Evolutionary conservation across 1,140 invertebrate genomes (phyloP), one percentile per base, ranked within the genome.

Genomic region (Cryptotermes secundus): DNA sequence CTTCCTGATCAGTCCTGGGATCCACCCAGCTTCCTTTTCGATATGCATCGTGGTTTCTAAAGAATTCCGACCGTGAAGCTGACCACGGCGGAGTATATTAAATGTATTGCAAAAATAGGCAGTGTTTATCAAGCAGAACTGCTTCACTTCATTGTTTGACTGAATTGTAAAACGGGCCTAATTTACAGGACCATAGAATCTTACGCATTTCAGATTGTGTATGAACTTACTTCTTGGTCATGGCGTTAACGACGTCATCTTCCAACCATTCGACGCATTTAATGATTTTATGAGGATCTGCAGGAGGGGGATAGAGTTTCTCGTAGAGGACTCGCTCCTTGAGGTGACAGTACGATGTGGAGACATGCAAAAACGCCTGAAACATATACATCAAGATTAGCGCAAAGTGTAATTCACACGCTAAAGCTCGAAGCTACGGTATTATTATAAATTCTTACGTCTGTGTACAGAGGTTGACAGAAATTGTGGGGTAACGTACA

Each of bases 211-310:
- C 31, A 12, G 38, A 19, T 22, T 19, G 45, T 16, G 45, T 49
- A 19, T 49, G 45, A 26, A 88, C 88, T 88, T 88, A 91, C 94
- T 95, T 93, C 65, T 93, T 92, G 14, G 94, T 95, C 89, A 97
- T 93, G 10, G 92, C 90, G 86, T 94, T 92, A 3, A 96, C 91
- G 6, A 95, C 92, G 9, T 96, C 94, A 35, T 96, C 95, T 24
- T 95, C 93, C 92, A 98, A 94, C 95, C 96, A 96, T 89, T 98
- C 96, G 79, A 97, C 92, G 35, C 95, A 93, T 88, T 97, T 94
- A 34, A 99, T 96, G 19, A 99, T 92, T 89, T 96, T 95, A 87
- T 98, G 93, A 0, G 98, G 97, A 90, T 99, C 93, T 0, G 95
- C 93, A 24, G 96, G 96, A 0, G 97, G 96, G 49, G 95, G 94